phyloP scores from a whole-genome alignment of 2,888 invertebrate genomes.

The Elysia crispata region DNA sequence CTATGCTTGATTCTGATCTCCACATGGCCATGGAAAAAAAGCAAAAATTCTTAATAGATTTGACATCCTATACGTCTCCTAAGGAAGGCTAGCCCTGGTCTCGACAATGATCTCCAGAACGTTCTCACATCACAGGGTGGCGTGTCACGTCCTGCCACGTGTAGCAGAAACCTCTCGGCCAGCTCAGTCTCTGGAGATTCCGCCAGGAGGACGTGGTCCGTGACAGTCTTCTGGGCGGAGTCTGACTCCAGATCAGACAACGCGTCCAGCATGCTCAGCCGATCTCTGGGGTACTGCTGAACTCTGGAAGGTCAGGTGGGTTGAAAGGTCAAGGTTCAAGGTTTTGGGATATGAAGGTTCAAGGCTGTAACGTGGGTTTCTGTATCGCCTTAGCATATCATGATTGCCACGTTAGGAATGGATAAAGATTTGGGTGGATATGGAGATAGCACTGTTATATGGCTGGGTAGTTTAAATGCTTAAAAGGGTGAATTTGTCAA shows the following conservation, averaged over 20 bases:
- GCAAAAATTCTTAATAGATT: no score
- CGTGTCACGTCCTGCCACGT: constrained; percentile 55
- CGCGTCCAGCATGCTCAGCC: constrained; percentile 60
- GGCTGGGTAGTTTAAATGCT: no score
- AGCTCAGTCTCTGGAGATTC: constrained; percentile 47
- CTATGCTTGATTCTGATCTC: no score
- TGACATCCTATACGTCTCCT: not conserved
- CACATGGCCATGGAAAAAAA: no score
- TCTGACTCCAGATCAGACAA: constrained; percentile 53
- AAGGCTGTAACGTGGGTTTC: no score
- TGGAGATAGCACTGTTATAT: no score
- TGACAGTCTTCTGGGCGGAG: constrained; percentile 53
- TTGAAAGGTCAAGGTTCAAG: not conserved
- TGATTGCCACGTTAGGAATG: no score
- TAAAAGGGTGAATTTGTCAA: no score
- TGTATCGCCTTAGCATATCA: no score
- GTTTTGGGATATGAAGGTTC: not conserved
- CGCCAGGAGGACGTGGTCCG: constrained; percentile 52
- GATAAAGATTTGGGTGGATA: no score
- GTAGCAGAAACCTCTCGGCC: constrained; percentile 56
- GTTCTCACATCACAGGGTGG: constrained; percentile 55
- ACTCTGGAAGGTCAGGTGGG: constrained; percentile 39
- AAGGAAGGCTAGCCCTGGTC: not conserved
- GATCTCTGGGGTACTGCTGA: constrained; percentile 43
- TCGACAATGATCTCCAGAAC: not conserved